A percentile compares a stretch with the other conserved stretches of the same genome.
These are phyloP conservation scores for Sesamia nonagrioides DNA, from an alignment of 1,140 invertebrate genomes.

Conservation along the genomic window DNA sequence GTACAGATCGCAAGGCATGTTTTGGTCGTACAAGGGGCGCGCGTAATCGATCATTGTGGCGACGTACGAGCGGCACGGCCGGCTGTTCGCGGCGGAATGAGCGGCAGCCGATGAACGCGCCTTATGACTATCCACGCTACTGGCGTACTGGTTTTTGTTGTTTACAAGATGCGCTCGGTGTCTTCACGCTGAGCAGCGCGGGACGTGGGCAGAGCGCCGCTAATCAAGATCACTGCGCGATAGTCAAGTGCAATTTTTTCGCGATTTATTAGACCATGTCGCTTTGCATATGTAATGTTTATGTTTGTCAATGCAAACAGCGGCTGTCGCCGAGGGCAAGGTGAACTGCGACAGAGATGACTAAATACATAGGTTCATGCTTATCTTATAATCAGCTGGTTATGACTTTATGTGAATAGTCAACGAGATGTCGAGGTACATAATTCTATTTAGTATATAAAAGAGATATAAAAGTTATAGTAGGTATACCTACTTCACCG, in stretches of 20 bases:
- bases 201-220: neutral
- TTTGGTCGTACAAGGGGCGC: slow-evolving; percentile 74
- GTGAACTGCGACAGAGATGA: slow-evolving; percentile 7
- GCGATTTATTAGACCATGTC: slow-evolving; percentile 16
- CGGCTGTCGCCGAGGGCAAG: slow-evolving; percentile 1
- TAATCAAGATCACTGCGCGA: slow-evolving; percentile 38
- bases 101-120: slow-evolving; percentile 55
- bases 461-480: too few relatives aligned
- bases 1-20: slow-evolving; percentile 76
- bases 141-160: slow-evolving; percentile 59
- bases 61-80: slow-evolving; percentile 65
- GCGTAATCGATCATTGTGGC: slow-evolving; percentile 80
- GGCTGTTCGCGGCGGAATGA: slow-evolving; percentile 78
- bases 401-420: neutral
- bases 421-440: neutral
- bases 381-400: neutral
- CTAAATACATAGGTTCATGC: slow-evolving; percentile 21
- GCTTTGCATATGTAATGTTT: slow-evolving; percentile 28
- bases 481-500: neutral
- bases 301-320: slow-evolving; percentile 32
- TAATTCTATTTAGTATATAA: neutral
- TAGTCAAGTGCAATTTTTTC: slow-evolving; percentile 37
- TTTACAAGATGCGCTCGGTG: slow-evolving; percentile 63
- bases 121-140: slow-evolving; percentile 64
- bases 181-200: neutral